A percentile compares a stretch with the other conserved stretches of the same genome.
phyloP scores from a whole-genome alignment of 2,797 vertebrate genomes.

The Triplophysa yarkandensis region DNA sequence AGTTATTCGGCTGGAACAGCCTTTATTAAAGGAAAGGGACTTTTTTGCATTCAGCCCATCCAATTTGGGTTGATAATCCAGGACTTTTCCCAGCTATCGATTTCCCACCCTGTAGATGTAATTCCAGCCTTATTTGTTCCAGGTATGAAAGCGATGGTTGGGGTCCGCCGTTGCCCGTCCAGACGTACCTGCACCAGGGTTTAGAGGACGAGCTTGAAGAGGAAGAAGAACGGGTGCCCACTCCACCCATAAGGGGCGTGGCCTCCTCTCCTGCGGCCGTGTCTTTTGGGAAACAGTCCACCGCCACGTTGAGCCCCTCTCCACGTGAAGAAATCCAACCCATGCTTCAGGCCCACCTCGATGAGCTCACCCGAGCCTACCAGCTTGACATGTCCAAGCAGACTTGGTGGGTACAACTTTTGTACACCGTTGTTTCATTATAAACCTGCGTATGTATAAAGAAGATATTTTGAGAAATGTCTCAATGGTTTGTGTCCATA shows the following conservation, averaged over 20 bases:
- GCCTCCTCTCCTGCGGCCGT: conserved; percentile 95
- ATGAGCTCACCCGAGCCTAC: conserved; percentile 94
- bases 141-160: conserved; percentile 97
- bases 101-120: neutral
- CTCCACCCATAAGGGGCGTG: conserved; percentile 92
- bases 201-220: conserved; percentile 98
- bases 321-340: conserved; percentile 96
- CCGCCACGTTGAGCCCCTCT: conserved; percentile 96
- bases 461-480: too few species aligned
- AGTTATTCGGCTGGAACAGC: conserved; percentile 56
- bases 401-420: too few species aligned
- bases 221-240: conserved; percentile 95
- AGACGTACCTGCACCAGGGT: conserved; percentile 97
- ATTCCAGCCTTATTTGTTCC: conserved; percentile 27
- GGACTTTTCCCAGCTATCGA: neutral
- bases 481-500: too few species aligned
- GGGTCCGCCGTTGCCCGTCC: conserved; percentile 93
- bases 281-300: conserved; percentile 97
- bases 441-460: too few species aligned
- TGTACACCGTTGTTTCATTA: too few species aligned
- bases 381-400: conserved; percentile 97
- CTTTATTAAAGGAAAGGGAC: conserved; percentile 3
- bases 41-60: neutral
- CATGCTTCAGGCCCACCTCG: conserved; percentile 95
- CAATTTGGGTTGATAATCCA: neutral